Conservation (phyloP, 2,113 vertebrate genomes). For the Alces alces region DNA sequence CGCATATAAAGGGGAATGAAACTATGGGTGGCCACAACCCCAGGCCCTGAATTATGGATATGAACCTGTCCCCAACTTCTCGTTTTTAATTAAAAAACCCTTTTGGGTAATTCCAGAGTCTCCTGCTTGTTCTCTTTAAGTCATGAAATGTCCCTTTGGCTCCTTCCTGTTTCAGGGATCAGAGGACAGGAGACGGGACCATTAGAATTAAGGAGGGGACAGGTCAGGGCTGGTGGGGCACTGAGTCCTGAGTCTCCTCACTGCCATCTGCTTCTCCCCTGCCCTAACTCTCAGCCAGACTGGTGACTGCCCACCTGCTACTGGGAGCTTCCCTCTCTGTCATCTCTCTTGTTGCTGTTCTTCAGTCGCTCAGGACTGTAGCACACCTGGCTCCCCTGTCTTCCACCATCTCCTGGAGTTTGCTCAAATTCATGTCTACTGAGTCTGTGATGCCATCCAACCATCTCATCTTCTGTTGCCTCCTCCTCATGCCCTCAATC, state of each 20-base stretch:
- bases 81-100: conserved; percentile 61
- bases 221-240: neutral
- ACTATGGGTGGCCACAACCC: neutral
- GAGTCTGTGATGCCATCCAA: neutral
- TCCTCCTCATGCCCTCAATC: neutral
- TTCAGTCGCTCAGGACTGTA: neutral
- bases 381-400: neutral
- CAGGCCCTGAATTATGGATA: conserved; percentile 20
- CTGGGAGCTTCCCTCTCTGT: neutral
- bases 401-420: neutral
- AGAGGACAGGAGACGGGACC: neutral
- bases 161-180: neutral
- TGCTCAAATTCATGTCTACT: neutral
- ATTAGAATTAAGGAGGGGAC: neutral
- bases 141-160: neutral
- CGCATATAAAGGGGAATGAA: neutral
- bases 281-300: neutral
- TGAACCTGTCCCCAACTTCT: conserved; percentile 43
- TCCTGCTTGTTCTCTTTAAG: neutral
- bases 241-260: neutral
- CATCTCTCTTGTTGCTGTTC: too few species aligned
- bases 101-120: conserved; percentile 37
- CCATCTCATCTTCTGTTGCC: neutral
- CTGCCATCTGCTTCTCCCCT: neutral
- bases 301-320: neutral